Evolutionary conservation across 2,888 invertebrate species (phyloP), one percentile per base, ranked within the genome.

Genomic region (Brenthis ino): DNA sequence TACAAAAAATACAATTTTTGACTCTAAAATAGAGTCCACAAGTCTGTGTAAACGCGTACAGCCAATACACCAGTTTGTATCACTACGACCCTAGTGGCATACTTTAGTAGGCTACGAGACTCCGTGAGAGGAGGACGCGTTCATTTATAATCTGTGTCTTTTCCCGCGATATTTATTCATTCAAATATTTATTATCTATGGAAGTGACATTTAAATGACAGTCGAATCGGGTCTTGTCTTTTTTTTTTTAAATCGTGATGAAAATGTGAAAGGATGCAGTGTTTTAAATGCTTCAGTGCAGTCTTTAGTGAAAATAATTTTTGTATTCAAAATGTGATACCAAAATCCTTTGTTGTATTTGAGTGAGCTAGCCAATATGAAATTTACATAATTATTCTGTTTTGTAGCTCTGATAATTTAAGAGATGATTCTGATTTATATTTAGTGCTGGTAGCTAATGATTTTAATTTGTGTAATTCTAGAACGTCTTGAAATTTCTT

Each of bases 211-310:
- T 66, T 54, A 60, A n/a, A 24, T 67, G 56, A 67, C 63, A 57
- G 57, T 56, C 55, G 61, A 24, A 63, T 53, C 50, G 53, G 43
- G 51, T 58, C n/a, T 33, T 66, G 47, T 66, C 55, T 60, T 4
- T 60, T 55, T 16, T 16, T 33, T 60, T 16, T 33, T 54, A 6
- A 11, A 66, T 43, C 2, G 11, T 3, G 37, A 43, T 60, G 48
- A 56, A 55, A 58, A 64, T 61, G 56, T 70, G 58, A 65, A 68
- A 68, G 71, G 71, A 71, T 71, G 71, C 71, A 71, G 71, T 71
- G 69, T 54, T 60, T 53, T 33, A 60, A 50, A 47, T 56, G 51
- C 43, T 47, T 14, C 14, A 51, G 51, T 67, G 61, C 50, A 13
- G 14, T 53, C 14, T 63, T 4, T 13, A 1, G 14, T 50, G 33